A percentile compares a stretch with the other conserved stretches of the same genome.
phyloP scores from a whole-genome alignment of 2,888 invertebrate species.

The Nowickia ferox region DNA sequence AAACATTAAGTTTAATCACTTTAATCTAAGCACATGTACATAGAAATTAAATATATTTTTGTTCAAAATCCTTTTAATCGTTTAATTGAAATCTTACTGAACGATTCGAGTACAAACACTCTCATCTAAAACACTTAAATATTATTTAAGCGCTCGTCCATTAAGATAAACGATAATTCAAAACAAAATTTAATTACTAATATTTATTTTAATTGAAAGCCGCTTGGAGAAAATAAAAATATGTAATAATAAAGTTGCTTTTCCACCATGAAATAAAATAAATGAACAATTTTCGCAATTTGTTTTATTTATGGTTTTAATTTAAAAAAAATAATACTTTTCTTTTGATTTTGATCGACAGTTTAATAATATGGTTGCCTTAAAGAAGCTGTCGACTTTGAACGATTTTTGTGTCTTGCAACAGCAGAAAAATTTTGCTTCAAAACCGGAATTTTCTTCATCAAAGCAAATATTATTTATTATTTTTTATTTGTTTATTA shows the following conservation, averaged over 20 bases:
- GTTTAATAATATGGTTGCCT: slow-evolving; percentile 33
- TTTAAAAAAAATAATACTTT: slow-evolving; percentile 14
- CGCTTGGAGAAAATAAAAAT: neutral
- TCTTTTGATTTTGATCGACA: slow-evolving; percentile 59
- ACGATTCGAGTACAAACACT: neutral
- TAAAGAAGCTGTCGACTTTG: slow-evolving; percentile 26
- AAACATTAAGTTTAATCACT: too few relatives aligned
- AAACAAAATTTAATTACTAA: slow-evolving; percentile 15
- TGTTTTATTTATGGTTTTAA: slow-evolving; percentile 14
- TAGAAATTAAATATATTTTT: neutral
- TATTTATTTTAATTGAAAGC: neutral
- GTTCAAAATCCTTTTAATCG: neutral
- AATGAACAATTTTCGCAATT: slow-evolving; percentile 8
- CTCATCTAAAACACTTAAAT: neutral
- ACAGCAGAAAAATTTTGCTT: neutral
- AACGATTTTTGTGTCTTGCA: too few relatives aligned
- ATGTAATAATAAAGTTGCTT: slow-evolving; percentile 32
- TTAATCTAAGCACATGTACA: too few relatives aligned
- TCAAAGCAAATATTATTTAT: slow-evolving; percentile 7
- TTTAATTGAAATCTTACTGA: neutral
- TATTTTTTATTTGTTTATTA: neutral
- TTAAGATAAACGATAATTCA: slow-evolving; percentile 29
- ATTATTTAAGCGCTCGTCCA: neutral
- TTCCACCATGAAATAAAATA: neutral
- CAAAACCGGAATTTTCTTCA: slow-evolving; percentile 31